A percentile compares a stretch with the other conserved stretches of the same genome.
phyloP scores from a whole-genome alignment of 2,113 vertebrate genomes.

The Calyptommatus sinebrachiatus region DNA sequence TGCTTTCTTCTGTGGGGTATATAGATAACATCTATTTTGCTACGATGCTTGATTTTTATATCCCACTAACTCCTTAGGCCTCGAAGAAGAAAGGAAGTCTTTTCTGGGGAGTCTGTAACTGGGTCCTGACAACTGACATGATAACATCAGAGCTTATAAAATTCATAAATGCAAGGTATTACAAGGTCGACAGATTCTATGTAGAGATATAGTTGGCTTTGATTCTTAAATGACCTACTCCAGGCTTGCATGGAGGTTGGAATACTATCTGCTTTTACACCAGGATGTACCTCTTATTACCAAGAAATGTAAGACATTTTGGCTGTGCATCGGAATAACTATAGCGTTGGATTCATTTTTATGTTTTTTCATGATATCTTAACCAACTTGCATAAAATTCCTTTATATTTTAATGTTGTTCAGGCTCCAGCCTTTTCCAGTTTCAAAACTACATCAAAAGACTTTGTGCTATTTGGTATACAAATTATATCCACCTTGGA shows the following conservation, averaged over 20 bases:
- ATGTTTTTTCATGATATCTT: not conserved
- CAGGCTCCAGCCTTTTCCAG: not conserved
- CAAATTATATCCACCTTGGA: not conserved
- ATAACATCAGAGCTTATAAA: slow-evolving; percentile 42
- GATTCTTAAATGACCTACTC: accelerated
- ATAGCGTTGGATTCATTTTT: not conserved
- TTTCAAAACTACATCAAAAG: not conserved
- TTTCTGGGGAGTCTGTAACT: slow-evolving; percentile 47
- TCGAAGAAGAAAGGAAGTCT: slow-evolving; percentile 51
- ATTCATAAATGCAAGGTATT: slow-evolving; percentile 46
- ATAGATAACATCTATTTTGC: slow-evolving; percentile 6
- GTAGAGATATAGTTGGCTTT: accelerated
- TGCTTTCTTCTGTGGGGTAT: not conserved
- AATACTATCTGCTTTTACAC: not conserved
- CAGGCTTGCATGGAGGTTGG: not conserved
- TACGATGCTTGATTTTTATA: slow-evolving; percentile 34
- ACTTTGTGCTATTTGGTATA: not conserved
- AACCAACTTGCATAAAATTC: not conserved
- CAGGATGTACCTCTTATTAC: not conserved
- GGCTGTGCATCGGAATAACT: not conserved
- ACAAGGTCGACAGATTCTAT: slow-evolving; percentile 22
- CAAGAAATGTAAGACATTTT: not conserved
- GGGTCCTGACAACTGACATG: slow-evolving; percentile 41
- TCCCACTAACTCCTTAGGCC: slow-evolving; percentile 35
- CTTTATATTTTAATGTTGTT: not conserved